Percentiles rank a stretch among this genome's conserved stretches.
phyloP scores from a whole-genome alignment of 2,888 invertebrate genomes.

The Aporophyla lueneburgensis region DNA sequence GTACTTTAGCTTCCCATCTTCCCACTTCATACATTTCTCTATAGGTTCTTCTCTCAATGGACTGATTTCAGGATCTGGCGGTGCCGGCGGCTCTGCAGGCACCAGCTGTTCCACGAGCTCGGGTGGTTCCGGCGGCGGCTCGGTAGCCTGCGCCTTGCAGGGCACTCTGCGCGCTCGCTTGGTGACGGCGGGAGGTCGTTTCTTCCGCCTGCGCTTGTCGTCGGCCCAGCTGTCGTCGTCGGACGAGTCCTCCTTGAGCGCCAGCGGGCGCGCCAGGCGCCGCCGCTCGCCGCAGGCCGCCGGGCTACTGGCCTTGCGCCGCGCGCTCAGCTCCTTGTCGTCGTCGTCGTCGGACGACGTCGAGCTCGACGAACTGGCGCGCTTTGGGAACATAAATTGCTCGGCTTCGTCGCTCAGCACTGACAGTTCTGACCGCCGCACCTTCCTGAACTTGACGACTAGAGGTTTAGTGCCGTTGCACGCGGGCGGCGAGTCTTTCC shows the following conservation, averaged over 20 bases:
- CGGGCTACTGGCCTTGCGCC: slow-evolving; percentile 81
- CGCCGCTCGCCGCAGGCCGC: slow-evolving; percentile 80
- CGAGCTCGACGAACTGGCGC: slow-evolving; percentile 90
- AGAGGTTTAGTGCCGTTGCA: slow-evolving; percentile 91
- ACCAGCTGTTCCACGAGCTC: slow-evolving; percentile 63
- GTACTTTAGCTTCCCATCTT: slow-evolving; percentile 85
- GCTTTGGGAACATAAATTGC: slow-evolving; percentile 95
- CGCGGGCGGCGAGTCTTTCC: slow-evolving; percentile 84
- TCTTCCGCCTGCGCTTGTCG: slow-evolving; percentile 78
- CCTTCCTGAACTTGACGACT: slow-evolving; percentile 94
- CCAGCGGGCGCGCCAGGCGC: slow-evolving; percentile 83
- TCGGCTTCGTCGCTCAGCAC: slow-evolving; percentile 96
- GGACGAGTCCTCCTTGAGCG: slow-evolving; percentile 87
- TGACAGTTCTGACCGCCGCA: slow-evolving; percentile 93
- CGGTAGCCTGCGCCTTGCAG: slow-evolving; percentile 50
- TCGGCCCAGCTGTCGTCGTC: slow-evolving; percentile 88
- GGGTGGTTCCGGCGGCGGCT: slow-evolving; percentile 62
- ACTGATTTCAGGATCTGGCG: slow-evolving; percentile 70
- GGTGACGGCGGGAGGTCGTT: slow-evolving; percentile 71
- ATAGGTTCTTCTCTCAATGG: slow-evolving; percentile 80
- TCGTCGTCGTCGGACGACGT: slow-evolving; percentile 90
- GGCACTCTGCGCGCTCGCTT: slow-evolving; percentile 73
- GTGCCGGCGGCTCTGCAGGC: slow-evolving; percentile 54
- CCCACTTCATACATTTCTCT: slow-evolving; percentile 87
- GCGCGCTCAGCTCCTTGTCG: slow-evolving; percentile 83